Evolutionary conservation across 37 sponge, comb jelly and placozoan species (phyloP), one percentile per base, ranked within the genome.

Genomic region (Lycopodina hypogea): DNA sequence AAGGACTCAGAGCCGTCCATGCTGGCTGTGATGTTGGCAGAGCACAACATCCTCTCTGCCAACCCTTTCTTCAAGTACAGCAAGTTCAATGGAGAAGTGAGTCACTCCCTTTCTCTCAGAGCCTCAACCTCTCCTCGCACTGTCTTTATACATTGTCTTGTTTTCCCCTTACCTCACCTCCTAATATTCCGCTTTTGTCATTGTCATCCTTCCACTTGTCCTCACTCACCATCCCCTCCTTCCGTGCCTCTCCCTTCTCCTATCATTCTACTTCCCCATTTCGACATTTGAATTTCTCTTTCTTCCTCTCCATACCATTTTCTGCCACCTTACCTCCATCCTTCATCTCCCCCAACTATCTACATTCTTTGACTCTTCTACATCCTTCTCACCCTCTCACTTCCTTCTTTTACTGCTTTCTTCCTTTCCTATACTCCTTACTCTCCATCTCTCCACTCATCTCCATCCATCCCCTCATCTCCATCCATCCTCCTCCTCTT

Each of bases 41-140:
- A 84, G 61, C 65, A 81, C 66, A 65, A 78, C 53, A 64, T 80
- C 33, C 40, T 63, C 56, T 72, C 74, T 14, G 80, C 86, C 2
- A 93, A 93, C 60, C 90, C 90, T 2, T 93, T 82, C 72, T 86
- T 83, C 24, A 72, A 85, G 42, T 93, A 85, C 58, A 74, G 89
- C 53, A 85, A 64, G 51, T 84, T 81, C 42, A 88, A 93, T 69
- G 93, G 93, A 56, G 90, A 88, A 62, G 93, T 88, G 32, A 81
- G 56, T 52, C 28, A 8, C 9, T 68, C 23, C 42, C 55, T 8
- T 18, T 59, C 28, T 59, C 12, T 12, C 4, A 59, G 15, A 17
- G n/a, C n/a, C n/a, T n/a, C n/a, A n/a, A n/a, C n/a, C n/a, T n/a
- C n/a, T n/a, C n/a, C n/a, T n/a, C n/a, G n/a, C n/a, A n/a, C n/a